These are phyloP conservation scores for Mirza zaza DNA, from an alignment of 2,113 vertebrate species.

Conservation along the genomic window DNA sequence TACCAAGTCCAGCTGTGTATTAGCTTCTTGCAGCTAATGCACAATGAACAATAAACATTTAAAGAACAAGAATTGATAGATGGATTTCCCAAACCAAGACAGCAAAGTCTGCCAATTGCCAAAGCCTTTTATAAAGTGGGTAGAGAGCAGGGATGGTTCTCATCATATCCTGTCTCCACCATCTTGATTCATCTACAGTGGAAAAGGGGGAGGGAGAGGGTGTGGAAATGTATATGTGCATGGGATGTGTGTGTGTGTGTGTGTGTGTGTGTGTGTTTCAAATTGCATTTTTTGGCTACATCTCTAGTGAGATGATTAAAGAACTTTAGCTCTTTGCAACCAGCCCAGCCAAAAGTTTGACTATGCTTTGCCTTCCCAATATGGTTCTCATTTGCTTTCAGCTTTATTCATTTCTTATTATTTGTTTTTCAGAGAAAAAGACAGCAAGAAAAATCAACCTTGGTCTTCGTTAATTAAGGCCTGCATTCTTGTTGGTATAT, in stretches of 20 bases:
- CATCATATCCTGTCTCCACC: slow-evolving; percentile 73
- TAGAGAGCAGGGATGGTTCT: slow-evolving; percentile 67
- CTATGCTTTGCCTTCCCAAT: slow-evolving; percentile 66
- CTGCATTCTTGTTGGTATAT: slow-evolving; percentile 68
- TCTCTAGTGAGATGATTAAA: slow-evolving; percentile 80
- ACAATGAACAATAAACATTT: background rate
- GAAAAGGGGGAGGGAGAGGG: slow-evolving; percentile 51
- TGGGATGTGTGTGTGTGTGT: slow-evolving; percentile 33
- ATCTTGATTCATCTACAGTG: slow-evolving; percentile 77
- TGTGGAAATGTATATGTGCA: slow-evolving; percentile 44
- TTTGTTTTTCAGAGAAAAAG: slow-evolving; percentile 78
- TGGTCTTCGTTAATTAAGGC: slow-evolving; percentile 74
- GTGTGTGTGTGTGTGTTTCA: slow-evolving; percentile 51
- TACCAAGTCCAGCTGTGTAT: background rate
- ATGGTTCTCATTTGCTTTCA: slow-evolving; percentile 80
- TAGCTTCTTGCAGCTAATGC: slow-evolving; percentile 19
- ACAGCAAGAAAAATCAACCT: slow-evolving; percentile 75
- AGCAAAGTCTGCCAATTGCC: slow-evolving; percentile 37
- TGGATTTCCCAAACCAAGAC: slow-evolving; percentile 5
- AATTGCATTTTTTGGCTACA: slow-evolving; percentile 74
- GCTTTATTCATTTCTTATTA: slow-evolving; percentile 78
- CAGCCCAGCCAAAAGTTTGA: slow-evolving; percentile 68
- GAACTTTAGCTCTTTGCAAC: slow-evolving; percentile 74
- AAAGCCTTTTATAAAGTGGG: slow-evolving; percentile 56
- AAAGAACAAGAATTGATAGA: slow-evolving; percentile 54